Evolutionary conservation across 1,140 invertebrate species (phyloP).

Genomic region (Drosophila cardini): DNA sequence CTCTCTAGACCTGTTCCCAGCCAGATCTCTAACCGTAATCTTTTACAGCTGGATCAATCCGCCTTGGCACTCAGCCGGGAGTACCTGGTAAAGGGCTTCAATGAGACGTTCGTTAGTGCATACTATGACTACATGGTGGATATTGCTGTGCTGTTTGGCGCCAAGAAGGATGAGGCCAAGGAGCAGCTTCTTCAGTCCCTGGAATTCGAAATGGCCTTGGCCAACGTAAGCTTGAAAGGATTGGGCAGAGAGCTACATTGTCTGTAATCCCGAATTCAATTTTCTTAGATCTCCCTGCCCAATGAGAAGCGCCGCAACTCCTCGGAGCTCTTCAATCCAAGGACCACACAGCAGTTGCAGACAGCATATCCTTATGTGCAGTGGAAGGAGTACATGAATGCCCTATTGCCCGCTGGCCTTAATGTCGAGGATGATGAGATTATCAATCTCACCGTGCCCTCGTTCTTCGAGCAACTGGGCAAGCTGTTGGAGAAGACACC

Average conservation of each 20-base stretch:
- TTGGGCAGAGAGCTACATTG: not conserved
- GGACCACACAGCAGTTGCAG: constrained; percentile 91
- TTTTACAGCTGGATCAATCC: constrained; percentile 94
- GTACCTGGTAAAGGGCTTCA: constrained; percentile 93
- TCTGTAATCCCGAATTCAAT: not conserved
- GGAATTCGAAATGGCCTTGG: constrained; percentile 95
- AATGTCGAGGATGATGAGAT: constrained; percentile 89
- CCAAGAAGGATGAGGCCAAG: constrained; percentile 89
- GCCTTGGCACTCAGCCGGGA: constrained; percentile 94
- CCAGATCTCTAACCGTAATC: not conserved
- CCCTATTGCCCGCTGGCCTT: constrained; percentile 87
- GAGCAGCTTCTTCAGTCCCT: constrained; percentile 93
- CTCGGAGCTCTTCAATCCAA: constrained; percentile 95
- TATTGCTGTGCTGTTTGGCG: constrained; percentile 94
- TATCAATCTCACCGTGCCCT: constrained; percentile 92
- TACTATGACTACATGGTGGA: constrained; percentile 95
- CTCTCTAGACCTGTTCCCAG: not conserved
- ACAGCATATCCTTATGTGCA: constrained; percentile 87
- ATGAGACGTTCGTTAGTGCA: constrained; percentile 91
- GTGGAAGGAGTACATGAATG: constrained; percentile 91
- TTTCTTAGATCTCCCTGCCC: constrained; percentile 92
- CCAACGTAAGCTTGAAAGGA: constrained; percentile 89
- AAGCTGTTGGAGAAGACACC: constrained; percentile 85
- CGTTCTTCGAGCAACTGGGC: constrained; percentile 90
- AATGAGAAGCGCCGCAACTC: constrained; percentile 96